phyloP scores from a whole-genome alignment of 2,113 vertebrate genomes.

The Takifugu flavidus region DNA sequence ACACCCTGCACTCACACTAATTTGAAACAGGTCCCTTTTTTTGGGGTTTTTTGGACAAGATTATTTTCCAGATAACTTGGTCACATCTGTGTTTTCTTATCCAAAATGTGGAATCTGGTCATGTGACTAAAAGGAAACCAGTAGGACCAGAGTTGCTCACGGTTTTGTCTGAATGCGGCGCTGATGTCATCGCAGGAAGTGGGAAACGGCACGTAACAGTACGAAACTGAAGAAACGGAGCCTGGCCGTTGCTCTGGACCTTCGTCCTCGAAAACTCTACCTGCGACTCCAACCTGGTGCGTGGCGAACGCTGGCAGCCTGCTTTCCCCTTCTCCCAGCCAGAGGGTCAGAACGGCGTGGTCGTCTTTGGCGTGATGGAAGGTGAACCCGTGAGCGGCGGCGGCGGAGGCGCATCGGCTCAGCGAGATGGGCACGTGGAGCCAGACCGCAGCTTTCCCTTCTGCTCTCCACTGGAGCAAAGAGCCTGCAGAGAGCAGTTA shows the following conservation, averaged over 20 bases:
- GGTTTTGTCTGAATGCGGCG: no score
- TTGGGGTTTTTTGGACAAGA: no score
- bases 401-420: slow-evolving; percentile 73
- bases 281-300: slow-evolving; percentile 93
- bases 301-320: slow-evolving; percentile 83
- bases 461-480: slow-evolving; percentile 77
- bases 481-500: slow-evolving; percentile 65
- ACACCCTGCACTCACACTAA: neutral
- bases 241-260: no score
- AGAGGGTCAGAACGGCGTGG: slow-evolving; percentile 77
- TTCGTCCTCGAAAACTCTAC: slow-evolving; percentile 55
- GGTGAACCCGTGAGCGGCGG: slow-evolving; percentile 82
- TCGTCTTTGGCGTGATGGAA: slow-evolving; percentile 84
- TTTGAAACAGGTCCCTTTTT: neutral
- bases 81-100: no score
- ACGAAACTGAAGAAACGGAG: no score
- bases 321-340: slow-evolving; percentile 82
- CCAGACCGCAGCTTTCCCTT: slow-evolving; percentile 82
- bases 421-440: slow-evolving; percentile 83
- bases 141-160: no score
- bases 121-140: no score
- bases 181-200: no score
- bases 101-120: no score
- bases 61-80: no score
- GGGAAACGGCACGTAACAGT: no score